Evolutionary conservation across 2,797 vertebrate genomes (phyloP), one percentile per base, ranked within the genome.

Genomic region (Cheirogaleus major): DNA sequence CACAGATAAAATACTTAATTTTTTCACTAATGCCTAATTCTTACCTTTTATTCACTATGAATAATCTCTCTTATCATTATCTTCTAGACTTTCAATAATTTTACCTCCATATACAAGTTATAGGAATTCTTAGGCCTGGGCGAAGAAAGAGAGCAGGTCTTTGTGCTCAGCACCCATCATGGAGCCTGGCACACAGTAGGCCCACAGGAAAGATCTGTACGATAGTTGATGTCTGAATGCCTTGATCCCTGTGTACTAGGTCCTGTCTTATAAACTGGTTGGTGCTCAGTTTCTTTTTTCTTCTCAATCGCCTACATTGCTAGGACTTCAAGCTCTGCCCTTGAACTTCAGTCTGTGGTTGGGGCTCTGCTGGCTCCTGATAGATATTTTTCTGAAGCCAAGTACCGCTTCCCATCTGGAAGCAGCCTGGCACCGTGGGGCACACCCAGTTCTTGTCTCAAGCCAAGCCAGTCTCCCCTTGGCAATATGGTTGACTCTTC

Each of bases 401-500:
- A 85, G 45, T 7, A 75, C 14, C 7, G 27, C 43, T 87, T 55
- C 69, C 83, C 61, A 67, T 92, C 32, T 94, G 86, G 78, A 50
- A 86, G 65, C 18, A 35, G 35, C 63, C 61, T 69, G 41, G 30
- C n/a, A 73, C 80, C 3, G 23, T 32, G 18, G 65, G 83, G 80
- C 89, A 94, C 70, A 93, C 52, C 92, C 69, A 72, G 15, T 67
- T 80, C 65, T 93, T 48, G 55, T 92, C 35, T 96, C 61, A 73
- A 25, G 10, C 52, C 50, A 80, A 89, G 18, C 1, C 63, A 20
- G 2, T 69, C 52, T 90, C 41, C 22, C 73, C 30, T 52, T 55
- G 84, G 83, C 45, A 87, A 41, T 72, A n/a, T 8, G 9, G 63
- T 75, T 32, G 25, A 72, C 67, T 83, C 85, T 76, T 88, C 76